Conservation (phyloP, 2,113 vertebrate species). For the Danio rerio region DNA sequence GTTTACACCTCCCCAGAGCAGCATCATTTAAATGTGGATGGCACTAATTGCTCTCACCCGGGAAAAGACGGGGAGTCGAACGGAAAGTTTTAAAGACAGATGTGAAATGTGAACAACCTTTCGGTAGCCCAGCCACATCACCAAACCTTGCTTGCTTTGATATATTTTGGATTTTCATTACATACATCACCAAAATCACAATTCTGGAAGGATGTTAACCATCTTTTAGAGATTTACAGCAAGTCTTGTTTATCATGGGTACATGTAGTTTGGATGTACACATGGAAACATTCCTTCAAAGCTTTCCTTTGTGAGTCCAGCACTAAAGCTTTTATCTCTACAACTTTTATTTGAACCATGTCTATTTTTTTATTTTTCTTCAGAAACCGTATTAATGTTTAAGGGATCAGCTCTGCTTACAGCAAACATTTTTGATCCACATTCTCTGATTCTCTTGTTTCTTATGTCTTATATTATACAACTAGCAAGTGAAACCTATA, state of each 20-base stretch:
- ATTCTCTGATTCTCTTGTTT: background rate
- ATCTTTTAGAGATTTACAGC: background rate
- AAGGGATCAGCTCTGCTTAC: background rate
- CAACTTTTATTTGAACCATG: background rate
- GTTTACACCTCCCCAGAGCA: conserved; percentile 58
- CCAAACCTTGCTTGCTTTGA: background rate
- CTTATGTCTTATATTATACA: background rate
- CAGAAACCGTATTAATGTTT: background rate
- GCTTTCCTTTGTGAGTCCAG: background rate
- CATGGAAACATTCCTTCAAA: background rate
- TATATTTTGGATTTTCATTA: too few relatives aligned
- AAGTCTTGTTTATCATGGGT: background rate
- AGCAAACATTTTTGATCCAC: background rate
- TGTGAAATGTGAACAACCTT: conserved; percentile 41
- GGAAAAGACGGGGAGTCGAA: conserved; percentile 45
- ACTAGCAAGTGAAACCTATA: background rate
- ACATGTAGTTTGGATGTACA: background rate
- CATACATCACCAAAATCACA: too few relatives aligned
- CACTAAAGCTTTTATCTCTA: background rate
- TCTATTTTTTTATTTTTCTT: background rate
- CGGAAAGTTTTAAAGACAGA: conserved; percentile 60
- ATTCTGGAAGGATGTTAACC: background rate
- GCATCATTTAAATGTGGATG: conserved; percentile 53
- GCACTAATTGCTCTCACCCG: conserved; percentile 52
- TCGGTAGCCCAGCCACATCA: background rate